Conservation (phyloP, 2,113 vertebrate genomes). For the Chamaetylas fuelleborni region DNA sequence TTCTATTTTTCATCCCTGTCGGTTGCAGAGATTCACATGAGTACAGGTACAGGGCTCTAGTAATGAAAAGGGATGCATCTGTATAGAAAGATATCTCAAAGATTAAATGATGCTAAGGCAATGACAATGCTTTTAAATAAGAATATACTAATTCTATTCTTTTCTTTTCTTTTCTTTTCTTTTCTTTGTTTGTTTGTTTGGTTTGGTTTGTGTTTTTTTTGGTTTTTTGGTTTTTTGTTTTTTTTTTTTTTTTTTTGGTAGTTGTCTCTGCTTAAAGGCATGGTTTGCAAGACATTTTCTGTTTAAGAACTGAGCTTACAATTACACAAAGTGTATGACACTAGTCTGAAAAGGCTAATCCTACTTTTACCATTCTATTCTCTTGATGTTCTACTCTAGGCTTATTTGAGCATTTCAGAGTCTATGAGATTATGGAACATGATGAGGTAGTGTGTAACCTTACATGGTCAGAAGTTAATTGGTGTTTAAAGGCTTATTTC, state of each 20-base stretch:
- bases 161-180: background rate
- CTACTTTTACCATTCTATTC: background rate
- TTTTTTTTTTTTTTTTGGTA: background rate
- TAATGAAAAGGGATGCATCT: background rate
- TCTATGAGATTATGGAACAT: background rate
- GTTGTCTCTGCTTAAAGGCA: background rate
- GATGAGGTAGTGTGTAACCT: background rate
- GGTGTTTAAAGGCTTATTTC: slow-evolving; percentile 14
- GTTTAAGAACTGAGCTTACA: background rate
- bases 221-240: background rate
- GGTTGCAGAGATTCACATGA: background rate
- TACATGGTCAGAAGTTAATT: background rate
- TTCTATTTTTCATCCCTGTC: background rate
- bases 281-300: background rate
- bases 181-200: background rate
- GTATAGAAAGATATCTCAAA: background rate
- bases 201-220: background rate
- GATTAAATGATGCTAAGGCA: background rate
- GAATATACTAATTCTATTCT: background rate
- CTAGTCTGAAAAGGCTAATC: slow-evolving; percentile 18
- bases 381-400: background rate
- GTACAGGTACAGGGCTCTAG: background rate
- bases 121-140: background rate
- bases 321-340: background rate
- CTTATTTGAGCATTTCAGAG: slow-evolving; percentile 10